Conservation (phyloP, 2,888 invertebrate genomes). For the Didymodactylos carnosus region DNA sequence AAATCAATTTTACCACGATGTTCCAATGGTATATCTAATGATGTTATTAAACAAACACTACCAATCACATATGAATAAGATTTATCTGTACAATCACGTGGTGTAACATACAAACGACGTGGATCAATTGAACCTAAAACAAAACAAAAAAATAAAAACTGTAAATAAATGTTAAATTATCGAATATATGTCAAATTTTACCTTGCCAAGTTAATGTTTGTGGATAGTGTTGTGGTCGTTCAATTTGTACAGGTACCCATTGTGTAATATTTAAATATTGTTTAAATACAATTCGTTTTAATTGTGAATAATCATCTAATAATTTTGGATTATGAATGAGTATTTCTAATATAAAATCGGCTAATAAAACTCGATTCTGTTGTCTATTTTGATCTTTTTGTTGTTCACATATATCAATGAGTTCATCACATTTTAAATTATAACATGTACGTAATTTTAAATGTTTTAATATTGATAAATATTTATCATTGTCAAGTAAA, state of each 20-base stretch:
- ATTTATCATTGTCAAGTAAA: not conserved
- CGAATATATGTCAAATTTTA: not conserved
- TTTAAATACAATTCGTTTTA: conserved; percentile 2
- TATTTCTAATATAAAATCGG: conserved; percentile 9
- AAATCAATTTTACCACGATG: not conserved
- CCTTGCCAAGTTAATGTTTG: conserved; percentile 6
- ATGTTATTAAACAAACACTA: not conserved
- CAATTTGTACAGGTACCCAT: conserved; percentile 10
- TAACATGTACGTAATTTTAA: conserved; percentile 3
- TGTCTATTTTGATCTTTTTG: not conserved
- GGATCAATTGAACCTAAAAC: not conserved
- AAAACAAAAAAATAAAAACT: no score
- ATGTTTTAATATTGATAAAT: not conserved
- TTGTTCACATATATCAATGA: conserved; percentile 10
- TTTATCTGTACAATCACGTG: conserved; percentile 3
- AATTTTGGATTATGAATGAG: not conserved
- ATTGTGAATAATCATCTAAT: conserved; percentile 6
- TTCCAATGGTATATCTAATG: conserved; percentile 9
- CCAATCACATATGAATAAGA: conserved; percentile 1
- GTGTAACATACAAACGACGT: not conserved
- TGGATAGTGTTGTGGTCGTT: conserved; percentile 8
- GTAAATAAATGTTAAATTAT: not conserved
- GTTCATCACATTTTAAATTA: conserved; percentile 11
- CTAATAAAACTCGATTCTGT: not conserved
- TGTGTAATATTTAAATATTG: conserved; percentile 2